Base-by-base conservation (phyloP, 2,797 vertebrate species). In the Okamejei kenojei region DNA sequence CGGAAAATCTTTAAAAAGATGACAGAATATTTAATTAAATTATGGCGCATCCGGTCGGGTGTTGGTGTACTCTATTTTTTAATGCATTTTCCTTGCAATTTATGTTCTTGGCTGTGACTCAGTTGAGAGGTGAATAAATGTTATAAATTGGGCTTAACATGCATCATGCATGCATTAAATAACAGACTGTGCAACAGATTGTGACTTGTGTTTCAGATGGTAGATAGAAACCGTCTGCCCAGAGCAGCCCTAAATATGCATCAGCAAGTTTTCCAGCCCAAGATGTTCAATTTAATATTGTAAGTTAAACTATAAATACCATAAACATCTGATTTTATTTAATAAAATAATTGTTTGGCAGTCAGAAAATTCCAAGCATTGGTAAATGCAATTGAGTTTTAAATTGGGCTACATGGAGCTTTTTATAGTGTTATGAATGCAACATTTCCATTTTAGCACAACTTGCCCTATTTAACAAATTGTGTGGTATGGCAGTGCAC, bases 131-230 rank as follows among this genome's bases (percentile, higher is more conserved):
- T 86, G 29, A 86, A 61, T 84, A 61, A 86, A n/a, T 63, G 58
- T 63, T 61, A 61, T 54, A 86, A 61, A 15, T 26, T 29, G 58
- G 58, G 58, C 10, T 63, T 13, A 86, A 86, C 11, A 86, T n/a
- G 9, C 26, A 86, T 23, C 29, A 86, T 61, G 82, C 82, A n/a
- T 86, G 61, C 58, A 63, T 86, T 86, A 63, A 26, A 17, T 86
- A 86, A 86, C 82, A 86, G 82, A 86, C 61, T 86, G 82, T 54
- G n/a, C 82, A 86, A 86, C 82, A 86, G 82, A 86, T 86, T 86
- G 82, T 86, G 82, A 86, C 82, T 86, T 86, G 82, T 86, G 82
- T 86, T 86, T 86, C n/a, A 54, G 54, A 86, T 54, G 61, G 5
- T 86, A 58, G 58, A 86, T 63, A 86, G 82, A 86, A 58, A 5